Evolutionary conservation across 1,140 invertebrate genomes (phyloP), one percentile per base, ranked within the genome.

Genomic region (Phymastichus coffea): DNA sequence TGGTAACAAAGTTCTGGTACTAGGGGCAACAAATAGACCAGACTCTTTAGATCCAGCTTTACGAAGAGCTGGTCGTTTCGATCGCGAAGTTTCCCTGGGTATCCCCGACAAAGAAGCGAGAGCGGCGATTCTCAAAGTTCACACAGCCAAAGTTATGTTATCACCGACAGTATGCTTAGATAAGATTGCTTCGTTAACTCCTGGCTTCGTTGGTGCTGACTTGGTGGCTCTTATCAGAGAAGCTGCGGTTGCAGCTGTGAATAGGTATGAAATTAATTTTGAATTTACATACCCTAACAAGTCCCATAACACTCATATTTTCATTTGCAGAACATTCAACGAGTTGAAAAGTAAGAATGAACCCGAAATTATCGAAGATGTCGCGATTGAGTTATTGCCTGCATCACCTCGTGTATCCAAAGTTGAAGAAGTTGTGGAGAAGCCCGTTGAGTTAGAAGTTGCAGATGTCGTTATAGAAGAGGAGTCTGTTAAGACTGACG

Each of bases 131-230:
- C 70, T 94, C n/a, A 77, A 83, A 68, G 87, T 94, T 26, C 78
- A 93, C 68, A 84, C 85, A 43, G 72, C 77, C 25, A 84, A 85
- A 23, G 74, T 97, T 43, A 84, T 85, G 54, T 72, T 98, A 7
- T 79, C 84, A 51, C 67, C 84, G 20, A 84, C 87, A 66, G 84
- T 96, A 65, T 85, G 91, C 72, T 86, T 88, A 63, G 74, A 84
- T 59, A 76, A 80, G 30, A 78, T 99, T 43, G 93, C 94, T 23
- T 85, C 88, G 66, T 79, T 89, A 20, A 97, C 94, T 28, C 97
- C 97, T 8, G 97, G 97, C n/a, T 99, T 90, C 84, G 95, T 98
- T 30, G 97, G 95, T 19, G 95, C 94, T 10, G 97, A 99, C 85
- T 82, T 99, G 22, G 85, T 89, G 69, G 89, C 93, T 0, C 79